These are phyloP conservation scores for Ariolimax columbianus DNA, from an alignment of 2,888 invertebrate genomes.

Conservation along the genomic window DNA sequence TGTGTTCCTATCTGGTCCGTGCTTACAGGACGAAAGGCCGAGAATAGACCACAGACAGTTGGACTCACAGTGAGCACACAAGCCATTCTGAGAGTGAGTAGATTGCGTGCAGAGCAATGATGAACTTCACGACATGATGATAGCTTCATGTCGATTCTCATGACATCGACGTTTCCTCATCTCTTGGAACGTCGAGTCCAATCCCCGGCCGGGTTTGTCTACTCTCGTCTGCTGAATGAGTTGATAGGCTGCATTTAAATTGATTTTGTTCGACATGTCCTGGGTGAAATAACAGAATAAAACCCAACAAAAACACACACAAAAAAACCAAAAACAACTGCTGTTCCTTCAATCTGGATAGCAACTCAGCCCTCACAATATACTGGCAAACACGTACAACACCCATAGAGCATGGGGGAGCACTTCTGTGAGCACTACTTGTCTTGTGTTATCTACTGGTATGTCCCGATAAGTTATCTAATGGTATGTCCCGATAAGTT, in stretches of 20 bases:
- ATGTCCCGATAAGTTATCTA: no score
- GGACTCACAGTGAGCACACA: background rate
- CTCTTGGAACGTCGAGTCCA: constrained; percentile 25
- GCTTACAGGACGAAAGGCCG: background rate
- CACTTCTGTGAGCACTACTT: no score
- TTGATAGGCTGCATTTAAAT: constrained; percentile 14
- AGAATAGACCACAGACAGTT: background rate
- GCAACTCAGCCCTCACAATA: no score
- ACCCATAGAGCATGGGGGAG: no score
- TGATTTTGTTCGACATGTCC: background rate
- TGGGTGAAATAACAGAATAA: background rate
- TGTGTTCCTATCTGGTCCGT: background rate
- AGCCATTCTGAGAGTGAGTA: background rate
- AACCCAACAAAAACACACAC: background rate
- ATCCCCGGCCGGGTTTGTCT: constrained; percentile 28
- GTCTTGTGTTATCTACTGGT: no score
- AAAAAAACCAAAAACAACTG: background rate
- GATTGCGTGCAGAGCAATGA: constrained; percentile 31
- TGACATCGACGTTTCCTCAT: constrained; percentile 10
- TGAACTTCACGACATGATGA: constrained; percentile 28
- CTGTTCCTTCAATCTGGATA: background rate
- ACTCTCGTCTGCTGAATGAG: constrained; percentile 14
- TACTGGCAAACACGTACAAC: no score
- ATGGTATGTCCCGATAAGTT: no score
- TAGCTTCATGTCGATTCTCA: constrained; percentile 29